Base-by-base conservation (phyloP, 2,888 invertebrate genomes). In the Lasioglossum oenotherae region DNA sequence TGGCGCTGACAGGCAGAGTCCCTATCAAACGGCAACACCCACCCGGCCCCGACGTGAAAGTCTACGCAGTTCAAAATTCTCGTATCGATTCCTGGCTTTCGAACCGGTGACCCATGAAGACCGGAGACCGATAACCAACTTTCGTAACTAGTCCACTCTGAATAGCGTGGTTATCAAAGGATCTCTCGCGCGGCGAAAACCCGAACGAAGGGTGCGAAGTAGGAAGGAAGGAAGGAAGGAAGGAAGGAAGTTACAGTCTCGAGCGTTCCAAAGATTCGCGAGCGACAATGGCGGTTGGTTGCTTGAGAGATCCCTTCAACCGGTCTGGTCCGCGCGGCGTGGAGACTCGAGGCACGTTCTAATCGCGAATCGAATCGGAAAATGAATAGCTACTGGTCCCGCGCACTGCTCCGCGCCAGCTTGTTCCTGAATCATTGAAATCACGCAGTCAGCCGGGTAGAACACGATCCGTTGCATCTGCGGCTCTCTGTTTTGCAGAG, bases 371-470 rank as follows among this genome's bases (percentile, higher is more conserved):
- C 73, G 67, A 67, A 77, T 77, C n/a, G 35, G 38, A 53, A 46
- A 57, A 74, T 27, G 73, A 82, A 60, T 67, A 31, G 31, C 19
- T 8, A 35, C 38, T 38, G 38, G 23, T 69, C 69, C 12, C 67
- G 35, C 35, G 67, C 67, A 3, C 3, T 23, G 19, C 8, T 67
- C 2, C 67, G 31, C 67, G 69, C 57, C 57, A 77, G 78, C 38
- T 74, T 57, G 69, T 78, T 41, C 41, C 72, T 76, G 83, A 76
- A 84, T 84, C 85, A 74, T 78, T 84, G 78, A 74, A 84, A 84
- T 78, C 84, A 23, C 67, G 14, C n/a, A 67, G 67, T 35, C 77
- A 27, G 44, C 38, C 10, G 4, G 60, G 16, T 27, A 41, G 83
- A 84, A 69, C 46, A 44, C 53, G 80, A 46, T 46, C 60, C 35